Evolutionary conservation across 2,113 vertebrate genomes (phyloP), one percentile per base, ranked within the genome.

Genomic region (Macquaria australasica): DNA sequence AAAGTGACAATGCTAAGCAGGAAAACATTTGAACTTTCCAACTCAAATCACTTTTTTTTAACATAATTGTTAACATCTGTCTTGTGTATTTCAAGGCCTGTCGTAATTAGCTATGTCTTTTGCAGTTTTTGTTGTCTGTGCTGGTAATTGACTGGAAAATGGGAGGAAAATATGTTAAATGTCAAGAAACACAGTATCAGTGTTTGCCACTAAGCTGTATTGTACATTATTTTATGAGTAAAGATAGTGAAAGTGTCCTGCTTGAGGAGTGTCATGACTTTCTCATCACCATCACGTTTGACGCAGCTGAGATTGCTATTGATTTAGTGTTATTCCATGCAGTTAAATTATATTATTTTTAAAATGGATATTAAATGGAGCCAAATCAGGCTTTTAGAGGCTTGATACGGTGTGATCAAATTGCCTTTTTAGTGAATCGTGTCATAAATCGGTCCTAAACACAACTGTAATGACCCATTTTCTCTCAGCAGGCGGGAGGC

Each of bases 401-500:
- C 55, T 45, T 73, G n/a, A 72, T 53, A 63, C 8, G 4, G 34
- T 60, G 25, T 21, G 71, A 85, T 78, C 3, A 15, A 39, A 75
- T n/a, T 74, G 23, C 34, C 31, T 56, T 81, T 77, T 70, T 66
- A 25, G 12, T 67, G 28, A 67, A 3, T 37, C 23, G 14, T 62
- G 56, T 77, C 59, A 59, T 59, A 37, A 77, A 72, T 59, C 43
- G 62, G 28, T 77, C 60, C 41, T 23, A 67, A 12, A 77, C 43
- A 51, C 70, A 58, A 63, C 23, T 23, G 48, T 66, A 50, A 83
- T 81, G 41, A 82, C 55, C 58, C 68, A 72, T 82, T 82, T 69
- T 63, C 64, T 68, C 67, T 39, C 6, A 66, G 69, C 53, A 75
- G 21, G 72, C 75, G 66, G 34, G 20, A 69, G 28, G 41, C 48